These are phyloP conservation scores for Streblospio benedicti DNA, from an alignment of 1,140 invertebrate species.

Conservation along the genomic window DNA sequence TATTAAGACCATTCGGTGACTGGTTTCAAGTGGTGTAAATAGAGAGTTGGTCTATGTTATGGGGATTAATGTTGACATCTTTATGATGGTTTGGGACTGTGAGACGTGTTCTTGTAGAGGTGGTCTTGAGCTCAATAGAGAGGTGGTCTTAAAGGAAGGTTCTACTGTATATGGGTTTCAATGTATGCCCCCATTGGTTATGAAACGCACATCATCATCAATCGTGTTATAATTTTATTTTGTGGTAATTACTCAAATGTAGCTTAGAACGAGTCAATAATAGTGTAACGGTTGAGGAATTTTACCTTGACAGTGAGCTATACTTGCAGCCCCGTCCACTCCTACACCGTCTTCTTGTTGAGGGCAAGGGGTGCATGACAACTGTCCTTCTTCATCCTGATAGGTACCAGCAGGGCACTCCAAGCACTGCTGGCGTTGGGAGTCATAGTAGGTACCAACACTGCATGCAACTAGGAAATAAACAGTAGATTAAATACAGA, in stretches of 20 bases:
- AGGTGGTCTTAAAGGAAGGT: too few relatives aligned
- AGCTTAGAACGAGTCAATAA: too few relatives aligned
- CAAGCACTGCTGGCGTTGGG: constrained; percentile 63
- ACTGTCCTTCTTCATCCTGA: constrained; percentile 84
- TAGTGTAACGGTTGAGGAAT: too few relatives aligned
- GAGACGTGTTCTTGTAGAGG: not conserved
- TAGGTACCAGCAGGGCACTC: constrained; percentile 83
- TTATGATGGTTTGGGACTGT: too few relatives aligned
- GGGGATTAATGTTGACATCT: not conserved
- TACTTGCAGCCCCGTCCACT: constrained; percentile 59
- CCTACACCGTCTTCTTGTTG: constrained; percentile 60
- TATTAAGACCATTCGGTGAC: not conserved
- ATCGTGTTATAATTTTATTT: too few relatives aligned
- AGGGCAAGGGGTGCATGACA: constrained; percentile 79
- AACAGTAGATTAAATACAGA: not conserved
- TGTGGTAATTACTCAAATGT: too few relatives aligned
- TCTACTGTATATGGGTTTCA: not conserved
- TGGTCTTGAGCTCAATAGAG: not conserved
- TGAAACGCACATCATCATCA: too few relatives aligned
- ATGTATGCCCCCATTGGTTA: too few relatives aligned
- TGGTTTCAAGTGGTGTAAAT: too few relatives aligned
- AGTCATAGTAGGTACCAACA: constrained; percentile 79
- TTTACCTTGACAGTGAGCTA: constrained; percentile 79
- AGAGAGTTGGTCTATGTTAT: not conserved
- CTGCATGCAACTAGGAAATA: constrained; percentile 78